Conservation (phyloP, 2,797 vertebrate genomes). For the Coccyzus lansbergi region DNA sequence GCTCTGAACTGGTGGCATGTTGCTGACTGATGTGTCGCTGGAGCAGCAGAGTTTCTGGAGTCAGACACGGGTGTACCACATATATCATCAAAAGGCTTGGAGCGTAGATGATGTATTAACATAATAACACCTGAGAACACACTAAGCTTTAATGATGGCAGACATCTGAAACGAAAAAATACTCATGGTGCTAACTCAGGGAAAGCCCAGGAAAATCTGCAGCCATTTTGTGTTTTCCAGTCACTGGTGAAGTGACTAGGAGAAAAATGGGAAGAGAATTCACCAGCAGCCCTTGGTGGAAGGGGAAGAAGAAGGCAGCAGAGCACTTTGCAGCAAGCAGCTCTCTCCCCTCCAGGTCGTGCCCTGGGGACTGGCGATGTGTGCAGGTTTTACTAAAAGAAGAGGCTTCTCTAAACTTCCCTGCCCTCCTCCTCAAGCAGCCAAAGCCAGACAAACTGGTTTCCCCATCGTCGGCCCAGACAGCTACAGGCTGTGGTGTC, state of each 20-base stretch:
- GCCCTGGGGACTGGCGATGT: background rate
- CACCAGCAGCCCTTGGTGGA: background rate
- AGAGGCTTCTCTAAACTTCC: background rate
- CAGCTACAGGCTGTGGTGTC: background rate
- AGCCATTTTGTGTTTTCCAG: background rate
- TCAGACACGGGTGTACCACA: background rate
- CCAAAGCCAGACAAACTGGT: constrained; percentile 30
- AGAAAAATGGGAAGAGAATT: background rate
- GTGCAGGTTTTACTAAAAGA: background rate
- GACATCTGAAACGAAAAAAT: background rate
- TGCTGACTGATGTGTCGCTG: background rate
- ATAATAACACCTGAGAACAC: background rate
- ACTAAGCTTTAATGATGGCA: background rate
- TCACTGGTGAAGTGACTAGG: background rate
- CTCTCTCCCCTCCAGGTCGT: fast-evolving
- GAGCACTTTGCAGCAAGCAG: fast-evolving
- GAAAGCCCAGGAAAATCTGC: background rate
- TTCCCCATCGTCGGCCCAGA: background rate
- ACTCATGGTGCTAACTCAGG: background rate
- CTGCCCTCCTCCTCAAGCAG: background rate
- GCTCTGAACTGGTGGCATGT: background rate
- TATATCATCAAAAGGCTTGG: background rate
- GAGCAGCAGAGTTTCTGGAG: background rate
- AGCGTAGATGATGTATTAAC: background rate
- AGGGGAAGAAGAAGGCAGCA: background rate